Percentiles rank a stretch among this genome's conserved stretches.
Evolutionary conservation across 2,113 vertebrate species (phyloP).

Genomic region (Scomber colias): DNA sequence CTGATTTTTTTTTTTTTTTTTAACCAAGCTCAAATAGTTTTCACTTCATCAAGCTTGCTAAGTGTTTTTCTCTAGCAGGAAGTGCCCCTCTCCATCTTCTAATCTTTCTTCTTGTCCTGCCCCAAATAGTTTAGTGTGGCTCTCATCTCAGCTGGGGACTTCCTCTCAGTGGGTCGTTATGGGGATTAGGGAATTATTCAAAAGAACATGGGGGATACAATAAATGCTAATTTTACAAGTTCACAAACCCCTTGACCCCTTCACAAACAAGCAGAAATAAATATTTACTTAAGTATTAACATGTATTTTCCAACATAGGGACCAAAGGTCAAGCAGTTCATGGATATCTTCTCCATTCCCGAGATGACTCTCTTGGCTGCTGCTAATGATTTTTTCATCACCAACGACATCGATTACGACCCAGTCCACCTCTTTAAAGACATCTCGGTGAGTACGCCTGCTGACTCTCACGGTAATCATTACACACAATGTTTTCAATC

Average conservation of each 20-base stretch:
- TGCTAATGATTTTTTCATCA: constrained; percentile 89
- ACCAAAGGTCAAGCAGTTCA: constrained; percentile 89
- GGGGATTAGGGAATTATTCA: constrained; percentile 8
- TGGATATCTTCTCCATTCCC: constrained; percentile 91
- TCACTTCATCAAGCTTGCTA: constrained; percentile 18
- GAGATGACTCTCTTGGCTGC: constrained; percentile 89
- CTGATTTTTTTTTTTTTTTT: constrained; percentile 11
- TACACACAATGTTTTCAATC: background rate
- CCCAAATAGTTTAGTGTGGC: background rate
- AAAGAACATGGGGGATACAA: background rate
- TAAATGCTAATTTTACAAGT: background rate
- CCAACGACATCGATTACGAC: constrained; percentile 88
- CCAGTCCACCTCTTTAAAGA: constrained; percentile 90
- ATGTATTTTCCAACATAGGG: constrained; percentile 74
- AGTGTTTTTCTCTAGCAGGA: constrained; percentile 24
- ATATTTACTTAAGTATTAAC: background rate
- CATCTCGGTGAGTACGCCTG: constrained; percentile 83
- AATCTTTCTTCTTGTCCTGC: constrained; percentile 17
- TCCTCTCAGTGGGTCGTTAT: background rate
- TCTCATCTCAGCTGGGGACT: constrained; percentile 22
- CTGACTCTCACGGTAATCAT: background rate
- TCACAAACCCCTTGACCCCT: no score
- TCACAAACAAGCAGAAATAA: no score
- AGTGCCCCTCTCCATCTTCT: constrained; percentile 1
- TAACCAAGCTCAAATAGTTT: constrained; percentile 29